phyloP scores from a whole-genome alignment of 2,797 vertebrate species.

The Linurgus olivaceus region DNA sequence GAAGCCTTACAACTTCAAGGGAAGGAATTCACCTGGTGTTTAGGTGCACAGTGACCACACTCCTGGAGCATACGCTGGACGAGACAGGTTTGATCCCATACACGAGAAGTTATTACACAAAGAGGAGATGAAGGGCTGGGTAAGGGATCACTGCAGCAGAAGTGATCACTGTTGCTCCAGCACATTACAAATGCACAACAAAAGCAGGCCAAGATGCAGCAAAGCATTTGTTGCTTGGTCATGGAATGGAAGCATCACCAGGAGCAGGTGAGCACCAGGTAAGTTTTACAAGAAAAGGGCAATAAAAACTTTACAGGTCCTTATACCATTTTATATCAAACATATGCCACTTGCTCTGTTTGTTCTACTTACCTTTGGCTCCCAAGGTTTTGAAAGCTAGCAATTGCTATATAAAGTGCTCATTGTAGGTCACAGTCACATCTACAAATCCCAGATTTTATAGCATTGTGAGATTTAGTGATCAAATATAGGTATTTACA shows the following conservation, averaged over 20 bases:
- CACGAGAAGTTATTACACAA: neutral
- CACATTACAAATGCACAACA: neutral
- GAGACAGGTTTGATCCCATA: neutral
- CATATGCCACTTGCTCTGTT: neutral
- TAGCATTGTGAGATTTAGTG: neutral
- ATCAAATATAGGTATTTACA: neutral
- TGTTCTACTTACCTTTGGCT: neutral
- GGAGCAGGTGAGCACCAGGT: neutral
- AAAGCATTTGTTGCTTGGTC: neutral
- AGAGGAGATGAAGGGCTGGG: neutral
- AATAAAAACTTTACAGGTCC: neutral
- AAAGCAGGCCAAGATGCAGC: fast-evolving
- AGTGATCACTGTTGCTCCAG: neutral
- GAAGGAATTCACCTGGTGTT: neutral
- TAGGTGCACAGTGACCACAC: neutral
- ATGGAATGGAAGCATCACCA: neutral
- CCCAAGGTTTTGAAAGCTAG: neutral
- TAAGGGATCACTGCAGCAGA: neutral
- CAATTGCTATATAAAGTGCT: neutral
- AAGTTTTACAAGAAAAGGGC: neutral
- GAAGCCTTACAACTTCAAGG: neutral
- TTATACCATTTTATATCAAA: neutral
- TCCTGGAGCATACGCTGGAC: fast-evolving
- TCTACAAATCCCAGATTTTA: neutral
- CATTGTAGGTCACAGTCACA: neutral